phyloP scores from a whole-genome alignment of 2,888 invertebrate genomes.

The Yponomeuta plumbellus region DNA sequence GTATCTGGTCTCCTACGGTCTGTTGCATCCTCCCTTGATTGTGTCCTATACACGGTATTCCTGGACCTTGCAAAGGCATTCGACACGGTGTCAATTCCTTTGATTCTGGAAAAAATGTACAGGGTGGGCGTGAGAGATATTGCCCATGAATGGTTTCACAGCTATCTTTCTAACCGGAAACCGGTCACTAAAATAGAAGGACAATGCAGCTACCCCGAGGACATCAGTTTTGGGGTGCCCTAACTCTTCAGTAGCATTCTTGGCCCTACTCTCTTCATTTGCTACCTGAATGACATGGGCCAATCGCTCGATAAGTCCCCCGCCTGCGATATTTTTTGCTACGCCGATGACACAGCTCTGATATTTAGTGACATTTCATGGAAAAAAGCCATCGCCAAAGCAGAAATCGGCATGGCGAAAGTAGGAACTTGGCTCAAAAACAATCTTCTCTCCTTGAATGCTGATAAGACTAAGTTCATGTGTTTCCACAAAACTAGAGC shows the following conservation, averaged over 20 bases:
- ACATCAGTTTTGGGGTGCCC: no score
- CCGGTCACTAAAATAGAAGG: neutral
- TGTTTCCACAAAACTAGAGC: neutral
- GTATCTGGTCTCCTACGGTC: neutral
- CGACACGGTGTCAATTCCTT: constrained; percentile 3
- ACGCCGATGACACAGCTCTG: neutral
- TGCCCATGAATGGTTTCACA: neutral
- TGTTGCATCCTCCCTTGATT: no score
- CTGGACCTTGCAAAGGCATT: constrained; percentile 12
- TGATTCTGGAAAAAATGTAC: neutral
- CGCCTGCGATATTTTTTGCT: neutral
- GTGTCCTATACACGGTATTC: neutral
- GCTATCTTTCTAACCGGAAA: neutral
- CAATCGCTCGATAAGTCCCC: no score
- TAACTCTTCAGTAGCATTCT: neutral
- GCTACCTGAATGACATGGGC: neutral
- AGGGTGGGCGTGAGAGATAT: neutral
- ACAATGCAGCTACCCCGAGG: no score
- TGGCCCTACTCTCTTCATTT: neutral
- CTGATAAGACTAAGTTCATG: neutral
- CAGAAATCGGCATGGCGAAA: no score
- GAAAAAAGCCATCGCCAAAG: no score
- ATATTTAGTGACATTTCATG: no score
- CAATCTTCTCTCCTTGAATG: no score
- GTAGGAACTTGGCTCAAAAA: no score